These are phyloP conservation scores for Alloplasta piceator DNA, from an alignment of 2,888 invertebrate genomes.

Conservation along the genomic window DNA sequence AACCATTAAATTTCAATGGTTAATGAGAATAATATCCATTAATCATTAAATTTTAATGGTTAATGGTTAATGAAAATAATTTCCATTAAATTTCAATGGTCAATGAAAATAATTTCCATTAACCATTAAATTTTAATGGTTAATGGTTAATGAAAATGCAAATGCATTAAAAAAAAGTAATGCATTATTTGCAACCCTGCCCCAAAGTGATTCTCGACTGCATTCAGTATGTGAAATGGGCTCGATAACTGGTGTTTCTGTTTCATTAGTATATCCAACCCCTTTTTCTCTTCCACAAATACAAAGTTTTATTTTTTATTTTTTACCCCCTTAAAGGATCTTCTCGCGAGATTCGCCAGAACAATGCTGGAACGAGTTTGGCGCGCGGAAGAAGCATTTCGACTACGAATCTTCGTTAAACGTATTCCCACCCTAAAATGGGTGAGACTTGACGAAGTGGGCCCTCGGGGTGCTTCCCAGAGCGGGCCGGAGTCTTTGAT, in stretches of 20 bases:
- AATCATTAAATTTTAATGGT: too few relatives aligned
- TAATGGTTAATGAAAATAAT: too few relatives aligned
- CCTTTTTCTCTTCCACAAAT: neutral
- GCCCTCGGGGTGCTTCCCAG: constrained; percentile 78
- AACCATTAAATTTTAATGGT: too few relatives aligned
- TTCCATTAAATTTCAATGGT: too few relatives aligned
- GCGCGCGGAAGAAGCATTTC: constrained; percentile 23
- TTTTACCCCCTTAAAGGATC: neutral
- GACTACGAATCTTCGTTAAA: constrained; percentile 51
- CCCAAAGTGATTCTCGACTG: neutral
- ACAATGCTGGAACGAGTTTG: constrained; percentile 34
- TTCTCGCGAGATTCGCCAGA: constrained; percentile 12
- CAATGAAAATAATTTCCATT: too few relatives aligned
- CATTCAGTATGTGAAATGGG: neutral
- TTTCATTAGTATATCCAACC: constrained; percentile 24
- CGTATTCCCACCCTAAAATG: constrained; percentile 74
- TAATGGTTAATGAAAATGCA: too few relatives aligned
- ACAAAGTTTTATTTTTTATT: too few relatives aligned
- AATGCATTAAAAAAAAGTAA: too few relatives aligned
- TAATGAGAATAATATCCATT: too few relatives aligned
- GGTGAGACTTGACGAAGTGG: constrained; percentile 82
- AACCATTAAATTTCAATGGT: too few relatives aligned
- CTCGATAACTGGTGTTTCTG: constrained; percentile 10
- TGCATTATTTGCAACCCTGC: too few relatives aligned
- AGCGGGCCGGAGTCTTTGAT: constrained; percentile 77